phyloP scores from a whole-genome alignment of 2,113 vertebrate genomes.

The Silurus asotus region DNA sequence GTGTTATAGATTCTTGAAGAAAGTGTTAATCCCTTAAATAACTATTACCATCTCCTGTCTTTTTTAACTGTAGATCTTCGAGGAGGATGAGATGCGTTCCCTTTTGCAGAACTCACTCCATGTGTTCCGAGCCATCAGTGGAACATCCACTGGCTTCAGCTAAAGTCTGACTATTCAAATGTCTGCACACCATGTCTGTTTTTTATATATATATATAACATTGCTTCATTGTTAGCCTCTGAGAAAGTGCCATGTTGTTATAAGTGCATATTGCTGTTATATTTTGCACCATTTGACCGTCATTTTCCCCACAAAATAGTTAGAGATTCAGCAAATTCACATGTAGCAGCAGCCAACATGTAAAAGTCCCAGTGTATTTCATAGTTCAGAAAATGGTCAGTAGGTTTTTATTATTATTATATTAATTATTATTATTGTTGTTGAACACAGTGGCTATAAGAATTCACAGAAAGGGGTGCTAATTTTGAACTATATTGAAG shows the following conservation, averaged over 20 bases:
- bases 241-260: constrained; percentile 26
- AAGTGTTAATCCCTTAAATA: constrained; percentile 23
- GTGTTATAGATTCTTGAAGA: constrained; percentile 53
- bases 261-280: neutral
- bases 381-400: neutral
- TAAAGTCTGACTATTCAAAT: constrained; percentile 62
- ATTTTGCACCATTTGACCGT: neutral
- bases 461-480: neutral
- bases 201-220: too few species aligned
- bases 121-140: constrained; percentile 95
- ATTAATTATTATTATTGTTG: neutral
- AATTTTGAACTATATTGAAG: neutral
- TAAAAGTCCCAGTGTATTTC: neutral
- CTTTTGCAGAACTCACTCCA: constrained; percentile 89
- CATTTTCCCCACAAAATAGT: neutral
- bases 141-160: constrained; percentile 78
- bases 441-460: neutral
- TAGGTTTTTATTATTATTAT: neutral
- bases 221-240: constrained; percentile 9
- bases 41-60: constrained; percentile 59
- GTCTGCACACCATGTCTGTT: neutral
- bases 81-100: constrained; percentile 85
- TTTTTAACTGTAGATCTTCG: constrained; percentile 78
- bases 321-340: neutral
- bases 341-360: neutral